Percentiles rank a stretch among this genome's conserved stretches.
Conservation (phyloP, 2,888 invertebrate genomes). For the Chaitophorus viminalis region DNA sequence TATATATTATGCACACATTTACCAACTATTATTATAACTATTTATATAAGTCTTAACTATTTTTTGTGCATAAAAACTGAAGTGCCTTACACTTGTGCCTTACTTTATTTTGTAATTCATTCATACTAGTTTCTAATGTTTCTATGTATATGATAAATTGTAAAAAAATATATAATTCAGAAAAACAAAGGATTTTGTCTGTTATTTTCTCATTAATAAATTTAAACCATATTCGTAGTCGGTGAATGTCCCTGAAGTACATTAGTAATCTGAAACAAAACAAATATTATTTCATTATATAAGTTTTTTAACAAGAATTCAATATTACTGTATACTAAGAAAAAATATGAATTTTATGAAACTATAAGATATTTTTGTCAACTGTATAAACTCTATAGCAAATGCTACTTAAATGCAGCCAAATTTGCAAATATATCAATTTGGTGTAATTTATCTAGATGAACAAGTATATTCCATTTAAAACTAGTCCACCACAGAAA, state of each 20-base stretch:
- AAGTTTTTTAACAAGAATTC: background rate
- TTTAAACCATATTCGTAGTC: background rate
- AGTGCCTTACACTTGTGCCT: conserved; percentile 57
- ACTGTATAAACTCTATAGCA: too few relatives aligned
- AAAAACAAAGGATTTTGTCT: background rate
- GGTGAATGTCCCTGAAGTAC: background rate
- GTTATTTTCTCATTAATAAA: background rate
- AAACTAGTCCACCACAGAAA: too few relatives aligned
- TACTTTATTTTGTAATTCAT: conserved; percentile 21
- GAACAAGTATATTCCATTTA: too few relatives aligned
- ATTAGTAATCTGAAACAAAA: conserved; percentile 34
- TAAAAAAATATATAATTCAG: background rate
- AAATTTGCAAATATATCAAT: too few relatives aligned
- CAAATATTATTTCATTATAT: conserved; percentile 2
- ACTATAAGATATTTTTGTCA: too few relatives aligned
- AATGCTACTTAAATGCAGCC: too few relatives aligned
- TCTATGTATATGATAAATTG: background rate
- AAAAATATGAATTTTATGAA: too few relatives aligned
- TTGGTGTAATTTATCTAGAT: too few relatives aligned
- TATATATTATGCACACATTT: conserved; percentile 31
- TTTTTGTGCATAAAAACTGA: background rate
- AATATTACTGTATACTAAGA: too few relatives aligned
- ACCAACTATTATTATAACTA: conserved; percentile 14
- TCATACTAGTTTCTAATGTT: background rate
- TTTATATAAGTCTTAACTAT: conserved; percentile 9